Conservation (phyloP, 1,140 invertebrate species). For the Gryon sp. region DNA sequence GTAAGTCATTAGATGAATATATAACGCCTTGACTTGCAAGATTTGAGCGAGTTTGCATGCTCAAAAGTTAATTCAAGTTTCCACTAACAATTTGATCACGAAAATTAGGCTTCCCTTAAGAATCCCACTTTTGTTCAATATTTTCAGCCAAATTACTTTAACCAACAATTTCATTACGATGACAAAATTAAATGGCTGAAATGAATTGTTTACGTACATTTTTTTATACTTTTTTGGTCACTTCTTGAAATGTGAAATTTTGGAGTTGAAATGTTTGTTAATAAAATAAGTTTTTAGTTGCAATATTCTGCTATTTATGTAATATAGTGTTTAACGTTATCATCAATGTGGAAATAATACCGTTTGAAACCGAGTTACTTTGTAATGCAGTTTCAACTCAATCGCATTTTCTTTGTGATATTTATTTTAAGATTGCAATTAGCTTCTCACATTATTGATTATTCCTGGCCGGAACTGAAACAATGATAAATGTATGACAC, state of each 20-base stretch:
- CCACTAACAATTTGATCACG: neutral
- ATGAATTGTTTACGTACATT: too few species aligned
- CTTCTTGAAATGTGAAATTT: slow-evolving; percentile 20
- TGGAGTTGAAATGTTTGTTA: slow-evolving; percentile 25
- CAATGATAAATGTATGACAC: too few species aligned
- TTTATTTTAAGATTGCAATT: slow-evolving; percentile 27
- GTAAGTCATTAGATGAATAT: slow-evolving; percentile 19
- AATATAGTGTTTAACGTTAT: slow-evolving; percentile 38
- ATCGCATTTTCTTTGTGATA: slow-evolving; percentile 4
- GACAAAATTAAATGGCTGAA: too few species aligned
- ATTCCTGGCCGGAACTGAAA: too few species aligned
- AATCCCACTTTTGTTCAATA: neutral
- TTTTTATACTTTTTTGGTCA: neutral
- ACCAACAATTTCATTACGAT: too few species aligned
- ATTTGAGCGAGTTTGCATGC: slow-evolving; percentile 12
- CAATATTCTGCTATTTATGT: slow-evolving; percentile 39
- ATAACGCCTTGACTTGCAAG: slow-evolving; percentile 21
- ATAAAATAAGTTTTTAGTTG: too few species aligned
- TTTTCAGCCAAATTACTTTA: too few species aligned
- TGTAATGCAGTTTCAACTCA: slow-evolving; percentile 11
- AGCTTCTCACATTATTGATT: slow-evolving; percentile 16
- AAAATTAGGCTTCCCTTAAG: neutral
- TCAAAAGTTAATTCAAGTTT: neutral
- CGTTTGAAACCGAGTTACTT: slow-evolving; percentile 29
- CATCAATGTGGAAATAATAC: slow-evolving; percentile 51